Conservation (phyloP, 2,113 vertebrate genomes). For the Geococcyx californianus region DNA sequence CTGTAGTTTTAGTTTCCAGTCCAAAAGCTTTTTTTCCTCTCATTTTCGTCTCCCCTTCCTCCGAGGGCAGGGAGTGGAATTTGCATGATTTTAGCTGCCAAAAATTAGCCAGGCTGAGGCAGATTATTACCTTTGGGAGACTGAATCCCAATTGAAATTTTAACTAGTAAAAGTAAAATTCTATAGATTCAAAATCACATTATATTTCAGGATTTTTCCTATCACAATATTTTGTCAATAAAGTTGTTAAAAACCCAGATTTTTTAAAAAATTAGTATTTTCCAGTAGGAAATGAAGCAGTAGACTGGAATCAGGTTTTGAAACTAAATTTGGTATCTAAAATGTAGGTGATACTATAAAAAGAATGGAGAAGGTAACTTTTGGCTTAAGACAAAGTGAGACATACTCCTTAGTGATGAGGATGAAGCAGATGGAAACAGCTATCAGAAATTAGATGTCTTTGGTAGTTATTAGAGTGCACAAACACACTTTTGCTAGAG, state of each 20-base stretch:
- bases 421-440: conserved; percentile 24
- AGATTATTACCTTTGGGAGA: neutral
- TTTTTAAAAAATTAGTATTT: neutral
- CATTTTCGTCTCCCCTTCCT: too few relatives aligned
- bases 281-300: neutral
- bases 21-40: too few relatives aligned
- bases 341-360: neutral
- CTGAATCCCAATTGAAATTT: neutral
- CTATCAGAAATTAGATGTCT: conserved; percentile 46
- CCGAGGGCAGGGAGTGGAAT: too few relatives aligned
- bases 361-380: neutral
- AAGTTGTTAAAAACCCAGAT: neutral
- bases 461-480: conserved; percentile 26
- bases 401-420: neutral
- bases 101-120: too few relatives aligned
- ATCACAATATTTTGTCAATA: neutral
- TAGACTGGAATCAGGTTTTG: neutral
- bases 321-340: neutral
- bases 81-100: too few relatives aligned
- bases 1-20: too few relatives aligned
- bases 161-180: neutral
- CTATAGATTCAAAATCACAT: neutral
- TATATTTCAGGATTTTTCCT: neutral
- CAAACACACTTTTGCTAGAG: conserved; percentile 24
- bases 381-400: conserved; percentile 25